phyloP scores from a whole-genome alignment of 2,888 invertebrate species.

The Trissolcus brochymenae region DNA sequence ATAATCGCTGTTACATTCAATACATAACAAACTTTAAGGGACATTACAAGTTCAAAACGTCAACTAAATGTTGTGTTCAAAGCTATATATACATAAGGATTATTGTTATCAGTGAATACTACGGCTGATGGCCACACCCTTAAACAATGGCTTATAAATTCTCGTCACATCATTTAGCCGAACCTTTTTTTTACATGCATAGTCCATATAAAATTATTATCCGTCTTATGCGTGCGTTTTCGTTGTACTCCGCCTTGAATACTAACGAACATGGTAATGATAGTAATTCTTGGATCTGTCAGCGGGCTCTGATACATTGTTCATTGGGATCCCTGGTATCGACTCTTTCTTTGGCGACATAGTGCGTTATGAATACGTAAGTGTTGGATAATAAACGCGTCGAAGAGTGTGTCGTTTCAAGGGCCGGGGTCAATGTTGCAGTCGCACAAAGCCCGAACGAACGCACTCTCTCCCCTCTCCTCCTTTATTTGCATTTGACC shows the following conservation, averaged over 20 bases:
- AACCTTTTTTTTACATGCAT: slow-evolving; percentile 28
- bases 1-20: too few relatives aligned
- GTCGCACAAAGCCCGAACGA: slow-evolving; percentile 12
- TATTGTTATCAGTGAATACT: too few relatives aligned
- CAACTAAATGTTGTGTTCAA: too few relatives aligned
- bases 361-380: slow-evolving; percentile 39
- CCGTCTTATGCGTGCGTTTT: slow-evolving; percentile 48
- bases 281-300: slow-evolving; percentile 50
- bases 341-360: slow-evolving; percentile 1
- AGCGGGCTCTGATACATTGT: slow-evolving; percentile 46
- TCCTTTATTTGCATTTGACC: slow-evolving; percentile 65
- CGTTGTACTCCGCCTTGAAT: slow-evolving; percentile 37
- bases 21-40: too few relatives aligned
- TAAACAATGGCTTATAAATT: slow-evolving; percentile 45
- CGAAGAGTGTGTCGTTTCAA: slow-evolving; percentile 33
- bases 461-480: slow-evolving; percentile 23
- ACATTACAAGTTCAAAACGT: too few relatives aligned
- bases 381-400: slow-evolving; percentile 34
- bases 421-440: slow-evolving; percentile 47
- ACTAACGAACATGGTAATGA: slow-evolving; percentile 54
- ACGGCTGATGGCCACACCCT: not conserved
- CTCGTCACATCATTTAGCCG: slow-evolving; percentile 39
- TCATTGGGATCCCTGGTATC: slow-evolving; percentile 28
- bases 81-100: too few relatives aligned
- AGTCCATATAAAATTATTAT: slow-evolving; percentile 51